Evolutionary conservation across 1,140 invertebrate genomes (phyloP), one percentile per base, ranked within the genome.

Genomic region (Zaprionus lachaisei): DNA sequence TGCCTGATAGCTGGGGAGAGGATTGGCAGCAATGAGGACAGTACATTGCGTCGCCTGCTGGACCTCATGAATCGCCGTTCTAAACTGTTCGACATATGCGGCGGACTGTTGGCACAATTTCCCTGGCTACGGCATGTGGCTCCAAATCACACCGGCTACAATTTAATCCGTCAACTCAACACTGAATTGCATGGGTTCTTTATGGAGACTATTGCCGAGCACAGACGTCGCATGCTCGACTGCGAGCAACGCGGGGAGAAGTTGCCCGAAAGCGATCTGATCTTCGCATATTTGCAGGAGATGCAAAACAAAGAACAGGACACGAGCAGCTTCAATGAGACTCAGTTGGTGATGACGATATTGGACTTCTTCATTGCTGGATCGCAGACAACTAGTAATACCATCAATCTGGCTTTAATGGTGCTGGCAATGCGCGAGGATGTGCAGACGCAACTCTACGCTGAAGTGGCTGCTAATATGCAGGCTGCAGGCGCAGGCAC

Each of bases 231-330:
- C 2, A 94, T 95, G 83, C 93, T 17, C 60, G 94, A 28, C 91
- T 93, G 28, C 93, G 92, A 34, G 26, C 34, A 61, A 92, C 57
- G 64, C 5, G 69, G 47, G 1, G 58, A 67, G 7, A 17, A 34
- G 7, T 60, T 49, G 37, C 44, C 94, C 17, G 97, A 98, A 85
- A 79, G 31, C 11, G 92, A 92, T 63, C 95, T 97, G 28, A 96
- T 98, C 54, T 97, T 97, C 82, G 94, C 95, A 37, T 97, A 96
- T 89, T 93, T 98, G 4, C 93, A 94, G 44, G 95, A 97, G 93
- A 96, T 97, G 94, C 91, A 92, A 7, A 86, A 93, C 2, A 91
- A 93, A 14, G 92, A 62, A 2, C 72, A 72, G 24, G 73, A 92
- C 4, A 85, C 87, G 12, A 81, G 92, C 11, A 94, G 93, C 12